A percentile compares a stretch with the other conserved stretches of the same genome.
phyloP scores from a whole-genome alignment of 2,888 invertebrate genomes.

The Drosophila austrosaltans region DNA sequence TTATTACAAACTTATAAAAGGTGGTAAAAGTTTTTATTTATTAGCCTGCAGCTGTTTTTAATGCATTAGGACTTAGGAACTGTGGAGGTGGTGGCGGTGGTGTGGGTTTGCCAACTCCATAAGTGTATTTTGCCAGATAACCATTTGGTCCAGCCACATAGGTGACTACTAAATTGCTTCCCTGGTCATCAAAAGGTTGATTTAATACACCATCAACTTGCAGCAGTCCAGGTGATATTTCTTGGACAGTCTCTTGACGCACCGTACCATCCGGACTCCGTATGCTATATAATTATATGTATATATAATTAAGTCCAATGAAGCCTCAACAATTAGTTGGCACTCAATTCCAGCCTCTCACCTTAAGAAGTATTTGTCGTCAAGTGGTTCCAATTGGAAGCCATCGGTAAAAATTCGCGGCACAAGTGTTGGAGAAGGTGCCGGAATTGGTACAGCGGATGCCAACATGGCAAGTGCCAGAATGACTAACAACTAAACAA shows the following conservation, averaged over 20 bases:
- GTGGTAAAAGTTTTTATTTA: neutral
- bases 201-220: conserved; percentile 41
- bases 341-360: conserved; percentile 15
- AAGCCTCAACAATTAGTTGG: neutral
- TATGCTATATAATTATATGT: conserved; percentile 17
- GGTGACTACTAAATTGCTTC: conserved; percentile 29
- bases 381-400: conserved; percentile 33
- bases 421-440: conserved; percentile 29
- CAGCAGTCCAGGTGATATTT: conserved; percentile 41
- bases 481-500: conserved; percentile 36
- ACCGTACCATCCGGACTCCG: conserved; percentile 34
- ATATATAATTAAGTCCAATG: neutral
- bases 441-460: conserved; percentile 11
- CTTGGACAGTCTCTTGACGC: conserved; percentile 46
- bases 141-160: conserved; percentile 56
- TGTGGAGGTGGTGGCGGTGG: conserved; percentile 1
- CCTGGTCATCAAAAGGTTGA: conserved; percentile 17
- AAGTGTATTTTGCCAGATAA: conserved; percentile 48
- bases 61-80: conserved; percentile 26
- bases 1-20: neutral
- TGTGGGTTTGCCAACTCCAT: conserved; percentile 17
- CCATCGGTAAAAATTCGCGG: conserved; percentile 34
- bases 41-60: conserved; percentile 47
- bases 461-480: conserved; percentile 23
- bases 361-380: conserved; percentile 42